Percentiles rank a stretch among this genome's conserved stretches.
phyloP scores from a whole-genome alignment of 2,888 invertebrate species.

The Fissipunctia ypsillon region DNA sequence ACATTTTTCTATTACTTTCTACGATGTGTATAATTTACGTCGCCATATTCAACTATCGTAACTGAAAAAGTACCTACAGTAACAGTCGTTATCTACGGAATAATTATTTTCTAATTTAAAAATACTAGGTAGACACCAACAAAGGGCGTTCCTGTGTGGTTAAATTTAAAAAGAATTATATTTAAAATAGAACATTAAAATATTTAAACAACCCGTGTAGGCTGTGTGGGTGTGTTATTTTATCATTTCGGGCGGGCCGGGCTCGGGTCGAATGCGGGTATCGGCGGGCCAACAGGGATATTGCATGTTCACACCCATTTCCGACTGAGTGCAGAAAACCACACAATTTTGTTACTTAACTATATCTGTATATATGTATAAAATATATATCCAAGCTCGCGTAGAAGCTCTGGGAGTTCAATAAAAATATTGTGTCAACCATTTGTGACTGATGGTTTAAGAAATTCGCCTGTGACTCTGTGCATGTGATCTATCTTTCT shows the following conservation, averaged over 20 bases:
- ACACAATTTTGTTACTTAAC: constrained; percentile 62
- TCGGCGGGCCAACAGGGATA: constrained; percentile 70
- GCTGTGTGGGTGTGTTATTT: constrained; percentile 59
- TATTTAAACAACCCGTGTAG: constrained; percentile 30
- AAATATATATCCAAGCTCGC: constrained; percentile 5
- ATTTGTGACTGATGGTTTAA: constrained; percentile 24
- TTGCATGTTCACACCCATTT: constrained; percentile 75
- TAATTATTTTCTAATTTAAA: constrained; percentile 17
- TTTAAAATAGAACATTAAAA: constrained; percentile 36
- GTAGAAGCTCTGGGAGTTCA: constrained; percentile 17
- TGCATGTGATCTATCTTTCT: constrained; percentile 8
- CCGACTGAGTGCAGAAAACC: constrained; percentile 59
- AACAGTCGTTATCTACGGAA: background rate
- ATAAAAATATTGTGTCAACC: constrained; percentile 45
- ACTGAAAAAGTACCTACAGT: background rate
- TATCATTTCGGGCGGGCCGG: constrained; percentile 68
- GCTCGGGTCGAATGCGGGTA: constrained; percentile 53
- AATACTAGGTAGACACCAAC: background rate
- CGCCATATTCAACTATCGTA: background rate
- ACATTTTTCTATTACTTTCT: constrained; percentile 21
- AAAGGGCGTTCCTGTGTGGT: background rate
- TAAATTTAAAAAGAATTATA: constrained; percentile 24
- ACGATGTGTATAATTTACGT: background rate
- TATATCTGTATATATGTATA: constrained; percentile 26
- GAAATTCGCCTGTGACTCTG: background rate